Evolutionary conservation across 2,888 invertebrate species (phyloP), one percentile per base, ranked within the genome.

Genomic region (Sipha maydis): DNA sequence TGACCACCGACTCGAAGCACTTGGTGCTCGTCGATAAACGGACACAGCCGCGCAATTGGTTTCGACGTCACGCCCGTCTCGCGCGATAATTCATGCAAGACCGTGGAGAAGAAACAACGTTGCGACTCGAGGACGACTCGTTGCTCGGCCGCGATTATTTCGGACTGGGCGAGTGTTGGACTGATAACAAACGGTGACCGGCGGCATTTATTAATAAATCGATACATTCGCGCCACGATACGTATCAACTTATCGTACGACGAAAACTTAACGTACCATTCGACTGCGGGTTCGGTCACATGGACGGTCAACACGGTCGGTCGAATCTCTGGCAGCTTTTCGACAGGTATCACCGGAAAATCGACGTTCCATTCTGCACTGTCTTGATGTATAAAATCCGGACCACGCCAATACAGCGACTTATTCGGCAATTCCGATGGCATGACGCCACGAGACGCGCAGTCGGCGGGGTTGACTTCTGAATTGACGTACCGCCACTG

Each of bases 1-100:
- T 75, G 83, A 8, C 83, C 83, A 48, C 83, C 83, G 8, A 83
- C 83, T 21, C 48, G 83, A 11, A 75, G 11, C 11, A 75, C 34
- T 31, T 21, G 19, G 34, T 75, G 19, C 3, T 11, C 3, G 75
- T 75, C 75, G 38, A 75, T 75, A 31, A 75, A 75, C 8, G 77
- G 77, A 25, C 77, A 25, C 11, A 77, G n/a, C 31, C 79, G 48
- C 3, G 48, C 77, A 3, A 77, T 14, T 11, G 48, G 41, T 28
- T 25, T 41, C 1, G 77, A 77, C 17, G 34, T 19, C 8, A 73
- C 11, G 34, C 34, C 25, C 11, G 11, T 71, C 7, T 3, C 28
- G 9, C 31, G 31, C 28, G 4, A 3, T 71, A 71, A 41, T 3
- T 76, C 76, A 38, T 3, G 9, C 4, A 3, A n/a, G 8, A 76